Conservation (phyloP, 2,113 vertebrate species). For the Symphodus melops region DNA sequence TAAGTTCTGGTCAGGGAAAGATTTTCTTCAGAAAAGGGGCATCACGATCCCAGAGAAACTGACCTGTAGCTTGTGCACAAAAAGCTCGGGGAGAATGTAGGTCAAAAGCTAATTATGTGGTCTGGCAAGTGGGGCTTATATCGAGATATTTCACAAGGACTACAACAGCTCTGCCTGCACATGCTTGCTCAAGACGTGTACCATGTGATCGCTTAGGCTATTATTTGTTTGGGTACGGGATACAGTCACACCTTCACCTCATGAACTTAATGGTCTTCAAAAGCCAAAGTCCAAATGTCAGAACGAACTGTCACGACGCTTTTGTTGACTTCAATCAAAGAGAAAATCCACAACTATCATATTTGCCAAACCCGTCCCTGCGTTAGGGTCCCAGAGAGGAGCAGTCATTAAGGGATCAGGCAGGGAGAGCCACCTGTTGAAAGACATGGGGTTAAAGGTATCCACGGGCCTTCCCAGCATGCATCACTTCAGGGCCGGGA, state of each 20-base stretch:
- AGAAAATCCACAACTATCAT: conserved; percentile 52
- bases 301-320: conserved; percentile 52
- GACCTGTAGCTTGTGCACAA: conserved; percentile 63
- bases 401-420: conserved; percentile 79
- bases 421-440: conserved; percentile 73
- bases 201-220: conserved; percentile 69
- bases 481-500: conserved; percentile 67
- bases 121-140: conserved; percentile 73
- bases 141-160: conserved; percentile 74
- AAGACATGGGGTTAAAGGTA: conserved; percentile 68
- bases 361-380: conserved; percentile 66
- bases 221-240: conserved; percentile 69
- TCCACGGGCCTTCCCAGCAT: conserved; percentile 68
- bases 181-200: conserved; percentile 61
- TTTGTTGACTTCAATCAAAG: conserved; percentile 73
- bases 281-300: conserved; percentile 72
- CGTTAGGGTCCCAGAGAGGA: conserved; percentile 69
- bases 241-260: conserved; percentile 74
- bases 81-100: conserved; percentile 71
- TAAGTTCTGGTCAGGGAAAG: conserved; percentile 32
- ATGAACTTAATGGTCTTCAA: conserved; percentile 69
- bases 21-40: conserved; percentile 47
- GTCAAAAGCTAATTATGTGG: conserved; percentile 81
- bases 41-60: conserved; percentile 65
- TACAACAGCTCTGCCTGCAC: conserved; percentile 69